Conservation (phyloP, 23 tunicate genomes). For the Corella eumyota region DNA sequence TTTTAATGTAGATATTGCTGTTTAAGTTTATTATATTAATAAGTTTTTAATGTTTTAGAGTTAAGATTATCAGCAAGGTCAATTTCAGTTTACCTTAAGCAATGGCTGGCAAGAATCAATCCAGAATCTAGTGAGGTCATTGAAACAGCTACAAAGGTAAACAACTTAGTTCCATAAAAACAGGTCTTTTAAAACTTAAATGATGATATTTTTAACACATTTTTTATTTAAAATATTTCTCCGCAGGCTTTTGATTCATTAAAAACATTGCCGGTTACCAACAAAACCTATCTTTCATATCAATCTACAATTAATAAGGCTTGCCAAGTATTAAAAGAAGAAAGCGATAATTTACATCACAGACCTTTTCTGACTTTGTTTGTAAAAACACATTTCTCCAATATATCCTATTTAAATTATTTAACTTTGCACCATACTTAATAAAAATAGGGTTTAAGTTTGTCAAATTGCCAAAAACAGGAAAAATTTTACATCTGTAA, state of each 20-base stretch:
- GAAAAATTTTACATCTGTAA: no score
- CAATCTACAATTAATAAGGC: constrained; percentile 11
- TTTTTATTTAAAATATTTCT: not conserved
- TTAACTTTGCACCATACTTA: no score
- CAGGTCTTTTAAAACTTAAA: not conserved
- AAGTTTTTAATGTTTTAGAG: no score
- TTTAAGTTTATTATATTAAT: no score
- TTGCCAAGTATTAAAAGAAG: no score
- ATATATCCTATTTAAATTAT: not conserved
- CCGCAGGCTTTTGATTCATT: constrained; percentile 35
- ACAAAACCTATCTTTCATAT: constrained; percentile 10
- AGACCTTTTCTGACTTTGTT: constrained; percentile 11
- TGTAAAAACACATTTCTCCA: constrained; percentile 5
- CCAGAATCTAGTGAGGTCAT: not conserved
- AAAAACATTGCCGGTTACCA: constrained; percentile 17
- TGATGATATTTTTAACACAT: no score
- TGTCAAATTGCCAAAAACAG: no score
- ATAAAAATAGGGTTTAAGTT: no score
- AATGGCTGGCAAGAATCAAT: constrained; percentile 31
- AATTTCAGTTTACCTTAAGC: constrained; percentile 8
- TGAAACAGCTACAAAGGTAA: constrained; percentile 15
- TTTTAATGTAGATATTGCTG: no score
- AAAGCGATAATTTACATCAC: no score
- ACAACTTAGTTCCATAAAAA: not conserved
- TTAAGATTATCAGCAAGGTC: constrained; percentile 27